Evolutionary conservation across 2,113 vertebrate species (phyloP), one percentile per base, ranked within the genome.

Genomic region (Centropristis striata): DNA sequence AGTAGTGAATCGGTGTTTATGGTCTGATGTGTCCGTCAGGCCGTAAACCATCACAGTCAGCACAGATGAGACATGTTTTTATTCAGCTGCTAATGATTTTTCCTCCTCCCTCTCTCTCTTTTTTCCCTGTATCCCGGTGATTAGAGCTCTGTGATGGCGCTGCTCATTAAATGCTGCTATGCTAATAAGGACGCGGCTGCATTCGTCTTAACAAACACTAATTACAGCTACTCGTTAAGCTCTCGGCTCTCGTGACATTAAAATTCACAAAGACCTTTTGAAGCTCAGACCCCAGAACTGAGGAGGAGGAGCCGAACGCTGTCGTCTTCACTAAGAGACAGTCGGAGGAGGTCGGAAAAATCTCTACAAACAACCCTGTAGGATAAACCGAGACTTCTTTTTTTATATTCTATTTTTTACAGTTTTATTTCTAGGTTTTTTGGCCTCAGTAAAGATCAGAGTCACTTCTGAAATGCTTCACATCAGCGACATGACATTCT

Each of bases 191-290:
- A 70, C 23, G 51, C 3, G 65, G 28, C 49, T 59, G 75, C 75
- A 73, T 80, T 73, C 37, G 25, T 84, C 70, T 85, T 67, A 68
- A 86, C 67, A 65, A 82, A 80, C 76, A 75, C 69, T 87, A 71
- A 85, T 85, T 83, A 85, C 78, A 67, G 76, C 28, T 11, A 12
- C 79, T 71, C 49, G 64, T 71, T 80, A 55, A 27, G 67, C 47
- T 59, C 65, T 55, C 13, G 0, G 27, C 54, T 57, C 54, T 57
- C 54, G 23, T 80, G 51, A 63, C 75, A 83, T 80, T 83, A 64
- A 77, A 50, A 78, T 89, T 85, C 81, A 81, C 59, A 72, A 57
- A 74, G 64, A 55, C 59, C 79, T 69, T 89, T 83, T 85, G 81
- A 78, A 83, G 68, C 57, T 67, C 32, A 53, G 61, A 50, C 27